A percentile compares a stretch with the other conserved stretches of the same genome.
phyloP scores from a whole-genome alignment of 2,113 vertebrate species.

The Crotalus viridis region DNA sequence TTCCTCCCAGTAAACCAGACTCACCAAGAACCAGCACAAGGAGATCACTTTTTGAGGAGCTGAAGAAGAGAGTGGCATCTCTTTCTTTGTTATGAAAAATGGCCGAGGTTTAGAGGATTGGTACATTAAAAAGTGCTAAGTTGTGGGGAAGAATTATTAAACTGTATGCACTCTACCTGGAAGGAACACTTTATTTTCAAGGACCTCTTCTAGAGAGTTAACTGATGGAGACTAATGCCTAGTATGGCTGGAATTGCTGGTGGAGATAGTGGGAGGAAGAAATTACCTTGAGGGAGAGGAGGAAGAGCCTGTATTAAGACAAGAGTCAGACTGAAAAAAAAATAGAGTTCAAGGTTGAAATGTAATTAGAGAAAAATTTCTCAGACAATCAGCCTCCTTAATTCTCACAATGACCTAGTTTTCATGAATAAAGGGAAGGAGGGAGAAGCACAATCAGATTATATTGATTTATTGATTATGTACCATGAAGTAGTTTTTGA shows the following conservation, averaged over 20 bases:
- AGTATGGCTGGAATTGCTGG: background rate
- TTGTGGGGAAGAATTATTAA: background rate
- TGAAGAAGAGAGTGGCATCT: background rate
- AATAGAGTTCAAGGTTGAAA: background rate
- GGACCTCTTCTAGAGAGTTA: background rate
- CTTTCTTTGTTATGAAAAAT: background rate
- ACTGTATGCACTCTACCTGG: background rate
- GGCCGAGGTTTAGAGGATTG: background rate
- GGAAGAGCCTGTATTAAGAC: background rate
- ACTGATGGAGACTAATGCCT: background rate
- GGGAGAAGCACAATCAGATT: background rate
- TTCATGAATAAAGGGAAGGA: background rate
- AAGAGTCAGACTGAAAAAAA: background rate
- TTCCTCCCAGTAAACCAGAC: background rate
- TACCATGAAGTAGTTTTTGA: background rate
- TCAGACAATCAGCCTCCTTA: background rate
- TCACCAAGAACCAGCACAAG: background rate
- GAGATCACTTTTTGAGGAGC: background rate
- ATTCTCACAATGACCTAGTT: background rate
- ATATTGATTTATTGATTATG: background rate
- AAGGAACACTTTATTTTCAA: background rate
- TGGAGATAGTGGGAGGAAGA: background rate
- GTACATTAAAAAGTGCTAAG: background rate
- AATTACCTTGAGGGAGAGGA: background rate
- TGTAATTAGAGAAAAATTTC: background rate